These are phyloP conservation scores for Zaprionus africanus DNA, from an alignment of 1,140 invertebrate genomes.

Conservation along the genomic window DNA sequence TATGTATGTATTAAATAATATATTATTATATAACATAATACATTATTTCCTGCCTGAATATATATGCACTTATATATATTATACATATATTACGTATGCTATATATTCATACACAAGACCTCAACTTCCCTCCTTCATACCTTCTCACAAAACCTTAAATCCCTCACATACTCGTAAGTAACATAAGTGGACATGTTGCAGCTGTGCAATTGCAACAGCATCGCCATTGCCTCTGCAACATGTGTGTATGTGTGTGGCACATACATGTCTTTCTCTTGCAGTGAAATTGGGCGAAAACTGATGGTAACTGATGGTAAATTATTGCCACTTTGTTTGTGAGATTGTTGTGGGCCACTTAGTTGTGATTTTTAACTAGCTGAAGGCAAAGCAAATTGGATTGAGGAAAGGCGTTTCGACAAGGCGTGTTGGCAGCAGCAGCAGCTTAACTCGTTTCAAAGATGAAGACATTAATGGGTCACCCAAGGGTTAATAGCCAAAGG, in stretches of 20 bases:
- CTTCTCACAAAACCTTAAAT: background rate
- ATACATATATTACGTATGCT: no score
- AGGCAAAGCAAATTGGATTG: constrained; percentile 12
- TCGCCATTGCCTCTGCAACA: no score
- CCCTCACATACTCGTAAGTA: rapidly evolving
- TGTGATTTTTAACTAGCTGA: no score
- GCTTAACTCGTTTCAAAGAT: constrained; percentile 2
- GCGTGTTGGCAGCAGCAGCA: background rate
- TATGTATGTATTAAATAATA: no score
- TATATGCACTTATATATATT: no score
- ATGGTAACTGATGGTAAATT: constrained; percentile 34
- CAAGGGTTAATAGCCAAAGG: constrained; percentile 38
- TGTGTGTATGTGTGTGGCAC: background rate
- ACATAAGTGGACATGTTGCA: background rate
- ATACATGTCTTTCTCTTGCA: background rate
- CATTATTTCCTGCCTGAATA: no score
- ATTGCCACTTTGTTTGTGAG: constrained; percentile 13
- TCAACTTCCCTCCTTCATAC: no score
- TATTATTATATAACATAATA: no score
- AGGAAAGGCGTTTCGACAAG: background rate
- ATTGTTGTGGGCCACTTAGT: background rate
- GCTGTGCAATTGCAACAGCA: background rate
- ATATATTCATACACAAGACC: no score
- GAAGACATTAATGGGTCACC: constrained; percentile 47
- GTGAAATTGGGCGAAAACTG: constrained; percentile 35